phyloP scores from a whole-genome alignment of 1,140 invertebrate genomes.

The Aphelinus atriplicis region DNA sequence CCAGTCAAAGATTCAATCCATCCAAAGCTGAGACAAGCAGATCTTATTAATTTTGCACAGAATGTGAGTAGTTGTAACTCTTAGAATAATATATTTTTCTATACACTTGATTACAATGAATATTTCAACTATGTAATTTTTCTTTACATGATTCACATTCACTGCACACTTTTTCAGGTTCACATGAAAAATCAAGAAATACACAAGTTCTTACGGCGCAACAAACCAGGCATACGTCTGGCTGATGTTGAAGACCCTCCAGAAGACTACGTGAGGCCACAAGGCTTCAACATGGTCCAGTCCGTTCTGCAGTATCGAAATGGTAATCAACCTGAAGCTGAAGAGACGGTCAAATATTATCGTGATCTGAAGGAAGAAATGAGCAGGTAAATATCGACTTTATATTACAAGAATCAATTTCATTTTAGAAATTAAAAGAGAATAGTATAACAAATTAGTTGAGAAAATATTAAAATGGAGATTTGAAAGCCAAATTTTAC shows the following conservation, averaged over 20 bases:
- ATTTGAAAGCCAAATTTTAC: slow-evolving; percentile 58
- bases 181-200: slow-evolving; percentile 76
- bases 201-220: slow-evolving; percentile 74
- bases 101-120: slow-evolving; percentile 41
- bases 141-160: background rate
- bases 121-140: background rate
- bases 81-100: slow-evolving; percentile 22
- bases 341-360: slow-evolving; percentile 65
- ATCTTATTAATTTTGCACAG: slow-evolving; percentile 67
- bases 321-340: slow-evolving; percentile 58
- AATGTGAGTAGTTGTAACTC: slow-evolving; percentile 63
- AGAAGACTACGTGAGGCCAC: slow-evolving; percentile 69
- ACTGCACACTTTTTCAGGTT: slow-evolving; percentile 61
- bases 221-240: slow-evolving; percentile 70
- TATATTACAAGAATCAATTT: background rate
- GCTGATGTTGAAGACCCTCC: slow-evolving; percentile 68
- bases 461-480: slow-evolving; percentile 37
- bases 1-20: slow-evolving; percentile 52
- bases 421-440: background rate
- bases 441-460: background rate
- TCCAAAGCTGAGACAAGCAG: slow-evolving; percentile 61
- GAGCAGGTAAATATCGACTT: slow-evolving; percentile 63
- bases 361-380: slow-evolving; percentile 66
- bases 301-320: slow-evolving; percentile 62
- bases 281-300: slow-evolving; percentile 71